These are phyloP conservation scores for Strigops habroptila DNA, from an alignment of 2,113 vertebrate species.

Conservation along the genomic window DNA sequence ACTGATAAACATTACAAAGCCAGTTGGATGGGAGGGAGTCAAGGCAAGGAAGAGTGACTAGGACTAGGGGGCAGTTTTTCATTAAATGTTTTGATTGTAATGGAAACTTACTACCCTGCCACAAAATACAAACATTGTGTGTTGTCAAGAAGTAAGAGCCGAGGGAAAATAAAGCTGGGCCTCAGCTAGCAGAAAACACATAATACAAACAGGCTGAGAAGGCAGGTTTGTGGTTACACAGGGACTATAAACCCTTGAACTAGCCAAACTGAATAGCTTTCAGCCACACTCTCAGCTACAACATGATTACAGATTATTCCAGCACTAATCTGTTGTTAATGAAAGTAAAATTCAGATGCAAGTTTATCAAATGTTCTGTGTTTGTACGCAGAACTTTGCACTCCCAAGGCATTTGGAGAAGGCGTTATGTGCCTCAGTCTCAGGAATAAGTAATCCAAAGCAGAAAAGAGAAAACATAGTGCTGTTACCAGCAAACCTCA, in stretches of 20 bases:
- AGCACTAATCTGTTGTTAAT: background rate
- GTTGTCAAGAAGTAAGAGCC: background rate
- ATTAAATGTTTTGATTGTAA: background rate
- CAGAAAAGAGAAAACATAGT: background rate
- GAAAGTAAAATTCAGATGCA: background rate
- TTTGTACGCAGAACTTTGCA: background rate
- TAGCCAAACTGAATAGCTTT: background rate
- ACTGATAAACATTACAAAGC: background rate
- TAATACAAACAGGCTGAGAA: background rate
- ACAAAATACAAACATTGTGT: background rate
- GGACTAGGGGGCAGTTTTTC: background rate
- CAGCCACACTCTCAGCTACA: background rate
- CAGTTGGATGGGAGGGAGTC: background rate
- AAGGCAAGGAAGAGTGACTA: background rate
- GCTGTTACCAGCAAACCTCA: background rate
- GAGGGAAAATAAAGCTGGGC: background rate
- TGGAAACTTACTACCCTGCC: background rate
- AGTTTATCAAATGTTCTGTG: background rate
- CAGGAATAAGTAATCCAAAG: background rate
- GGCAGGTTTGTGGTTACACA: background rate
- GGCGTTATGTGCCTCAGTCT: background rate
- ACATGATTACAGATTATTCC: background rate
- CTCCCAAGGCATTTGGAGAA: background rate
- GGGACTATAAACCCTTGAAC: background rate
- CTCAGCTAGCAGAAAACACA: background rate